Evolutionary conservation across 1,140 invertebrate species (phyloP).

Genomic region (Chlorops oryzae): DNA sequence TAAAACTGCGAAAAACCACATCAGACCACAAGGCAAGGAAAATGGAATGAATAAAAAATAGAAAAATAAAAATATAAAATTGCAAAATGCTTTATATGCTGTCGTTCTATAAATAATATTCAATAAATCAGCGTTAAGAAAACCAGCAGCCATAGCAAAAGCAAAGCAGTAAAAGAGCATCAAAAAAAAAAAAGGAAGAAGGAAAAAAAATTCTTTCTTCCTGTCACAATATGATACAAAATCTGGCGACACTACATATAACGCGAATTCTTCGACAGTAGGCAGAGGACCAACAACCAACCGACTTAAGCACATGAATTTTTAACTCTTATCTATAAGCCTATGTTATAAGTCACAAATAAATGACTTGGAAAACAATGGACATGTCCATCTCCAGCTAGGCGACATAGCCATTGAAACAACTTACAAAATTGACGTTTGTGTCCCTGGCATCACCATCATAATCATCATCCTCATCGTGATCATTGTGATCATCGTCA

Average conservation of each 20-base stretch:
- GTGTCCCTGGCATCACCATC: too few species aligned
- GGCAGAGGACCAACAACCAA: too few species aligned
- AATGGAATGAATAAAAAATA: background rate
- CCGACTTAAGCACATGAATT: too few species aligned
- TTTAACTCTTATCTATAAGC: background rate
- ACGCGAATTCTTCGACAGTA: too few species aligned
- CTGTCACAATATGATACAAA: too few species aligned
- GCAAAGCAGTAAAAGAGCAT: background rate
- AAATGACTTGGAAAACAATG: conserved; percentile 2
- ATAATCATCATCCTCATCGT: background rate
- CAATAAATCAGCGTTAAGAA: conserved; percentile 12
- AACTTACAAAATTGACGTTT: background rate
- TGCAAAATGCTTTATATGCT: conserved; percentile 7
- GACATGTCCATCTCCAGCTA: background rate
- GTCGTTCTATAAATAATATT: conserved; percentile 14
- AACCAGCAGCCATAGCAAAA: conserved; percentile 1
- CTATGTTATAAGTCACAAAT: conserved; percentile 3
- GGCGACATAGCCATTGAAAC: background rate
- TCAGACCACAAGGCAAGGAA: background rate
- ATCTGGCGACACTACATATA: too few species aligned
- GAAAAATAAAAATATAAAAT: background rate
- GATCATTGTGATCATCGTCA: background rate
- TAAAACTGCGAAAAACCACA: background rate
- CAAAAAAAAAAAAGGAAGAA: background rate
- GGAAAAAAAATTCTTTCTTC: background rate